These are phyloP conservation scores for Otocyon megalotis DNA, from an alignment of 2,113 vertebrate genomes.

Conservation along the genomic window DNA sequence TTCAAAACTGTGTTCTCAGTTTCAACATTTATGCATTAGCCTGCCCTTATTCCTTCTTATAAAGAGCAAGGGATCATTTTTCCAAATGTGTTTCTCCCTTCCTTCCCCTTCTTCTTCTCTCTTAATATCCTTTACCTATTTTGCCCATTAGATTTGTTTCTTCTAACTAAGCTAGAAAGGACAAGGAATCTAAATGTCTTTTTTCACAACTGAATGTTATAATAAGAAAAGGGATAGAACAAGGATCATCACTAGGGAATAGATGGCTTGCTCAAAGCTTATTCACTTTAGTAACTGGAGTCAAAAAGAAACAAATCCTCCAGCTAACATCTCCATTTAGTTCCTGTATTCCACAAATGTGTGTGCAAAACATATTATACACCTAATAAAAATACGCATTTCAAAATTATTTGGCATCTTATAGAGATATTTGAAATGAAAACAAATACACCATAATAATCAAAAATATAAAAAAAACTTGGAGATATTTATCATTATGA, in stretches of 20 bases:
- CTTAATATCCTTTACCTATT: not conserved
- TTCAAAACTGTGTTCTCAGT: not conserved
- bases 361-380: not conserved
- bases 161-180: not conserved
- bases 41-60: not conserved
- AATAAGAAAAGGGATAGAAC: not conserved
- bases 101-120: not conserved
- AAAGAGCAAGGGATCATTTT: not conserved
- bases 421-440: not conserved
- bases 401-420: conserved; percentile 54
- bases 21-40: not conserved
- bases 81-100: not conserved
- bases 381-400: not conserved
- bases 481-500: not conserved
- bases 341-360: not conserved
- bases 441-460: not conserved
- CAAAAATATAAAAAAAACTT: not conserved
- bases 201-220: not conserved
- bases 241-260: not conserved
- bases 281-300: not conserved
- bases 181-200: not conserved
- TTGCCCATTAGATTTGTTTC: not conserved
- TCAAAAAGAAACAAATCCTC: not conserved
- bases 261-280: not conserved
- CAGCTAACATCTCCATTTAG: not conserved